phyloP scores from a whole-genome alignment of 2,113 vertebrate species.

The Echinops telfairi region DNA sequence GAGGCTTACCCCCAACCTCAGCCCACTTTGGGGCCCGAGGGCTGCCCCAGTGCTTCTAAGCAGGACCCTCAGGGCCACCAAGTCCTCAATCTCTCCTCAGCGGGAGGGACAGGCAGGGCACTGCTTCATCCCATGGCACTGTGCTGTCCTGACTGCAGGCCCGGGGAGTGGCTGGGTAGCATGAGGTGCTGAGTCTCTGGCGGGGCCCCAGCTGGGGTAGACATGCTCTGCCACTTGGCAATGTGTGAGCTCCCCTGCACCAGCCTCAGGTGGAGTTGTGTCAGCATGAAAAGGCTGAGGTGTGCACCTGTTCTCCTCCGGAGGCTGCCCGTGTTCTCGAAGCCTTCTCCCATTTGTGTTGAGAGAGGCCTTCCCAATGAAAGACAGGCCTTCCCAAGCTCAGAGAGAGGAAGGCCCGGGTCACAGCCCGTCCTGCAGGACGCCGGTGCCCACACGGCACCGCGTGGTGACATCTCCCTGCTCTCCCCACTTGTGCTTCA shows the following conservation, averaged over 20 bases:
- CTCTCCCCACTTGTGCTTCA: neutral
- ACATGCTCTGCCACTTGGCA: rapidly evolving
- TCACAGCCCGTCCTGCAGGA: neutral
- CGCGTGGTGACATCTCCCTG: neutral
- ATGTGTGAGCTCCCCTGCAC: neutral
- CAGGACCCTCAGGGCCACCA: no score
- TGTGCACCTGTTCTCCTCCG: neutral
- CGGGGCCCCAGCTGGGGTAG: rapidly evolving
- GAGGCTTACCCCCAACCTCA: neutral
- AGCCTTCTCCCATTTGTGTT: neutral
- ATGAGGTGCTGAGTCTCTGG: neutral
- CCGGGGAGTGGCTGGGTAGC: rapidly evolving
- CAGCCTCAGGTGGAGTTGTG: neutral
- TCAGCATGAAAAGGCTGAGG: neutral
- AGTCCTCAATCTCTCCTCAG: neutral
- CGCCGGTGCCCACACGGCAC: neutral
- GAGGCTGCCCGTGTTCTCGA: rapidly evolving
- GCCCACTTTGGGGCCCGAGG: neutral
- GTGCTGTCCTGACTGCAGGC: no score
- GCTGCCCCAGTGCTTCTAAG: neutral
- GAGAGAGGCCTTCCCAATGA: no score
- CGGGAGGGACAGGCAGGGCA: neutral
- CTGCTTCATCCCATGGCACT: no score
- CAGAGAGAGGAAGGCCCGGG: neutral
- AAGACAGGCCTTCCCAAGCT: rapidly evolving